Evolutionary conservation across 2,113 vertebrate genomes (phyloP).

Genomic region (Gila orcuttii): DNA sequence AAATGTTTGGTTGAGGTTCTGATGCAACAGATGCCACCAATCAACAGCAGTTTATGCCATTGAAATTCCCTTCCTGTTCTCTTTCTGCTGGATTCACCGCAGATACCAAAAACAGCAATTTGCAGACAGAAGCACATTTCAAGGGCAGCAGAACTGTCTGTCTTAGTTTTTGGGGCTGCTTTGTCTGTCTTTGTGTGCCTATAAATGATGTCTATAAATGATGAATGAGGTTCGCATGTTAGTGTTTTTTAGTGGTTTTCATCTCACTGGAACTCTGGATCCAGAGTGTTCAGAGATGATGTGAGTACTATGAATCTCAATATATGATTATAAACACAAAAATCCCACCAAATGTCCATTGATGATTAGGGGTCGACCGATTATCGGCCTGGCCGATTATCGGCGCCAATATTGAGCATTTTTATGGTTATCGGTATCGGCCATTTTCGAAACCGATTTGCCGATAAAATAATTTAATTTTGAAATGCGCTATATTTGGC

Average conservation of each 20-base stretch:
- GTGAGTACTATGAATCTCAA: neutral
- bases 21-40: neutral
- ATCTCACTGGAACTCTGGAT: neutral
- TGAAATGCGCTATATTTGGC: no score
- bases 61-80: constrained; percentile 3
- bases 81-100: neutral
- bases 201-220: neutral
- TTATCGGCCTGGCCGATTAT: no score
- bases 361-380: neutral
- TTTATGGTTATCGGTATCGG: no score
- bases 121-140: constrained; percentile 1
- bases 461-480: no score
- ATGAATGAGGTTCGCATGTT: constrained; percentile 19
- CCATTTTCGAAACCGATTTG: no score
- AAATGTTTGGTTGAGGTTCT: neutral
- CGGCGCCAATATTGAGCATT: no score
- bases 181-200: neutral
- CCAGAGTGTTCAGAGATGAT: neutral
- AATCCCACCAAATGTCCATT: neutral
- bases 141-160: neutral
- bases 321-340: neutral
- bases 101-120: neutral
- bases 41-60: neutral
- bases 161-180: neutral
- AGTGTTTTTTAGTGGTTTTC: constrained; percentile 5